phyloP scores from a whole-genome alignment of 1,140 invertebrate species.

The Armadillidium nasatum region DNA sequence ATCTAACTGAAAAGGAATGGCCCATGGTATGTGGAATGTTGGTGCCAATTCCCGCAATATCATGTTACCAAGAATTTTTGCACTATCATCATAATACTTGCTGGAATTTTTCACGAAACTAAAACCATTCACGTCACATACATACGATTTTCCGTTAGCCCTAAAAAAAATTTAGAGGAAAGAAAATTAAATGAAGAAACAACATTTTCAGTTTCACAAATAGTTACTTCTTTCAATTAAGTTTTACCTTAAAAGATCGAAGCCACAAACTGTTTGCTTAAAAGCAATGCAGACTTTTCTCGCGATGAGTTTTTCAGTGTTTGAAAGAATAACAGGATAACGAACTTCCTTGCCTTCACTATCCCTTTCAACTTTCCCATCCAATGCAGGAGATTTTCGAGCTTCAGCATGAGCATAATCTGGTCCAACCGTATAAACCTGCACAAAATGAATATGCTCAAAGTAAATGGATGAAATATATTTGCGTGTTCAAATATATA shows the following conservation, averaged over 20 bases:
- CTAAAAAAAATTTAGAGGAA: slow-evolving; percentile 54
- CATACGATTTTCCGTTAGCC: slow-evolving; percentile 96
- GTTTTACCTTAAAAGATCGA: slow-evolving; percentile 82
- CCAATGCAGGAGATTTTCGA: slow-evolving; percentile 92
- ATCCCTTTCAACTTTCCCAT: slow-evolving; percentile 97
- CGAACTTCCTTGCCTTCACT: slow-evolving; percentile 97
- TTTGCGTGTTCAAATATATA: too few relatives aligned
- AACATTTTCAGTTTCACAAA: too few relatives aligned
- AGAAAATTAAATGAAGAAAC: too few relatives aligned
- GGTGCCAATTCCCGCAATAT: slow-evolving; percentile 89
- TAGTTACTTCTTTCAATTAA: too few relatives aligned
- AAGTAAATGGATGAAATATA: too few relatives aligned
- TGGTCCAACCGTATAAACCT: slow-evolving; percentile 89
- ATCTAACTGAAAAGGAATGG: slow-evolving; percentile 91
- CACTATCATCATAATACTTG: slow-evolving; percentile 99
- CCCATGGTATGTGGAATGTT: slow-evolving; percentile 92
- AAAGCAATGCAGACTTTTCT: slow-evolving; percentile 96
- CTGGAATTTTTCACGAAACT: slow-evolving; percentile 99
- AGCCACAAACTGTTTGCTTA: slow-evolving; percentile 99
- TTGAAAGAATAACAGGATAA: slow-evolving; percentile 95
- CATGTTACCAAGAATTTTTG: slow-evolving; percentile 90
- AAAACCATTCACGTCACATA: slow-evolving; percentile 99
- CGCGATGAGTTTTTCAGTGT: slow-evolving; percentile 98
- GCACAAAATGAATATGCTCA: slow-evolving; percentile 31
- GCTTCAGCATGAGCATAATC: slow-evolving; percentile 99